Base-by-base conservation (phyloP, 2,113 vertebrate species). In the Alligator mississippiensis region DNA sequence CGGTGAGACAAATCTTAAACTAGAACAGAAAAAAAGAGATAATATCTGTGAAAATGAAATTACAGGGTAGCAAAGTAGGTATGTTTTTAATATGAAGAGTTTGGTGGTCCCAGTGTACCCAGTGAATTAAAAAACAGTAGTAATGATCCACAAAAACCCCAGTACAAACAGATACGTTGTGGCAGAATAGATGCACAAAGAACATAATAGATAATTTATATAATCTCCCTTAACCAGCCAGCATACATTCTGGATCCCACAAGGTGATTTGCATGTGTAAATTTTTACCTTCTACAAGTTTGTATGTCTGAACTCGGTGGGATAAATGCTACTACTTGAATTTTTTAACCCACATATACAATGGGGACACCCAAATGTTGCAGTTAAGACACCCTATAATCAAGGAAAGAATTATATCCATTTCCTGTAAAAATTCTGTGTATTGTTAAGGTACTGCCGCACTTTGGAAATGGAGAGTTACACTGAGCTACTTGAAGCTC, bases 151-250 rank as follows among this genome's bases (percentile, higher is more conserved):
- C 9, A 8, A 47, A 47, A 47, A 47, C 47, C 47, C 74, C 92
- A 30, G 38, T 94, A 47, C 38, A 55, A 68, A 89, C 25, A 90
- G 77, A 74, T 94, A 27, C 90, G 83, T 81, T 96, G 80, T 94
- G 84, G 92, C 28, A 94, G 87, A 30, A 81, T 93, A 95, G 95
- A 96, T 89, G 96, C 82, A 93, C 87, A 94, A 85, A 92, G 82
- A 79, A 87, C 16, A 63, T 95, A 93, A 95, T 94, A 25, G 60
- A 58, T 89, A 66, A 92, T 95, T 89, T 89, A 89, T 94, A 91
- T 90, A 94, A 64, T 92, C 87, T 34, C 68, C 83, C 88, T 89
- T 94, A 79, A 90, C 82, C 88, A 0, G 0, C 92, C 79, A 82
- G 84, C 89, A 77, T 90, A 27, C 57, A 63, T 79, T 93, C 60